phyloP scores from a whole-genome alignment of 2,797 vertebrate genomes.

The Phrynocephalus vlangalii region DNA sequence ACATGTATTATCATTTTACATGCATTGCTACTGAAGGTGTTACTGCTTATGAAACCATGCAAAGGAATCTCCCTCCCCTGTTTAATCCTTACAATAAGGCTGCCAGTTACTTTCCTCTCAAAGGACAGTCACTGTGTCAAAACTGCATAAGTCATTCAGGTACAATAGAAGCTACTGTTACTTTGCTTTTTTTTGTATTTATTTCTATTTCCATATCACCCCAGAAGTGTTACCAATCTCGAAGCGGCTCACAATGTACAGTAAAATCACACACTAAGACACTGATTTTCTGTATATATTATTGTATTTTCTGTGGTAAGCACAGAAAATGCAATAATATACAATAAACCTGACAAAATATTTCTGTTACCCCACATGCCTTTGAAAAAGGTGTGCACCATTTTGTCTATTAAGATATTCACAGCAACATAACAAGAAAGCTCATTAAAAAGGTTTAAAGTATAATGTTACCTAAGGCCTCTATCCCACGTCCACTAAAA shows the following conservation, averaged over 20 bases:
- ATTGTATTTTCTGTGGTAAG: too few species aligned
- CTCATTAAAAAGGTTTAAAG: background rate
- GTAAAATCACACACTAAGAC: too few species aligned
- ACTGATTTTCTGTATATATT: too few species aligned
- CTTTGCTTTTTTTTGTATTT: background rate
- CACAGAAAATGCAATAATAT: background rate
- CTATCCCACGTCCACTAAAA: too few species aligned
- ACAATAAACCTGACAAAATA: background rate
- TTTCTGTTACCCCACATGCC: too few species aligned
- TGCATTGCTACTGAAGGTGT: slow-evolving; percentile 30
- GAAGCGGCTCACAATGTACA: too few species aligned
- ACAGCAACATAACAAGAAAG: background rate
- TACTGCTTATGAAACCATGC: slow-evolving; percentile 54
- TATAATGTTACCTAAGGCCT: background rate
- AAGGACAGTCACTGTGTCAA: background rate
- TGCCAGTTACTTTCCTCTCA: slow-evolving; percentile 36
- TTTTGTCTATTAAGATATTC: background rate
- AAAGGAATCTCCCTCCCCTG: slow-evolving; percentile 4
- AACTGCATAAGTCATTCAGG: slow-evolving; percentile 15
- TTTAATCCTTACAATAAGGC: slow-evolving; percentile 40
- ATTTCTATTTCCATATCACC: background rate
- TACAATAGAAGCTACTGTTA: slow-evolving; percentile 6
- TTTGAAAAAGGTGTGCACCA: too few species aligned
- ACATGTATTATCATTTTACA: slow-evolving; percentile 22
- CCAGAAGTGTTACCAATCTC: too few species aligned